Evolutionary conservation across 2,888 invertebrate genomes (phyloP).

Genomic region (Cantharis nigra): DNA sequence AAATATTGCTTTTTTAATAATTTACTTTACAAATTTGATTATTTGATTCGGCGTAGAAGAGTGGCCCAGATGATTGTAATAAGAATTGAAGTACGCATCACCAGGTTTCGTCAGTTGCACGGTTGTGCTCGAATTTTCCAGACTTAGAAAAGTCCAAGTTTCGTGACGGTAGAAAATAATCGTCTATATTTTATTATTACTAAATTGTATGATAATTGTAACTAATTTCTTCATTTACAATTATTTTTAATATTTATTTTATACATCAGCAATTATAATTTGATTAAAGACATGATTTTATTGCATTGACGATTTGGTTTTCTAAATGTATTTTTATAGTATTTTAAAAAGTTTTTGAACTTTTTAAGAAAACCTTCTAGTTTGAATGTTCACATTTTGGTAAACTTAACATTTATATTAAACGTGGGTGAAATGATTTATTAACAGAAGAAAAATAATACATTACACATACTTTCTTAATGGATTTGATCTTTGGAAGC

Average conservation of each 20-base stretch:
- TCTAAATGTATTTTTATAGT: too few species aligned
- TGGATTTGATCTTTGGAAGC: conserved; percentile 1
- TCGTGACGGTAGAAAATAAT: background rate
- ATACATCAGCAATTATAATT: too few species aligned
- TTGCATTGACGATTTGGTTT: too few species aligned
- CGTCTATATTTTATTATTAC: background rate
- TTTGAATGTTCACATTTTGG: background rate
- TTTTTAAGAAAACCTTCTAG: background rate
- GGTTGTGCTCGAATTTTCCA: conserved; percentile 11
- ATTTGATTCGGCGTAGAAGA: conserved; percentile 22
- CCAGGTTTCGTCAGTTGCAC: conserved; percentile 18
- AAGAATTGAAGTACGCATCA: conserved; percentile 13
- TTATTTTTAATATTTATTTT: too few species aligned
- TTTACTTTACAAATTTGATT: background rate
- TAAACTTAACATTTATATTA: background rate
- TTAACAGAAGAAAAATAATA: background rate
- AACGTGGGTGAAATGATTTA: conserved; percentile 6
- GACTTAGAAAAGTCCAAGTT: background rate
- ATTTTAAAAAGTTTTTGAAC: too few species aligned
- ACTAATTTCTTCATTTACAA: background rate
- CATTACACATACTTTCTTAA: background rate
- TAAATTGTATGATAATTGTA: background rate
- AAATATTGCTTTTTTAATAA: background rate
- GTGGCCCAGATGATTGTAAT: background rate
- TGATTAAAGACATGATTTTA: too few species aligned